Percentiles rank a stretch among this genome's conserved stretches.
phyloP scores from a whole-genome alignment of 1,140 invertebrate genomes.

The Lethrus apterus region DNA sequence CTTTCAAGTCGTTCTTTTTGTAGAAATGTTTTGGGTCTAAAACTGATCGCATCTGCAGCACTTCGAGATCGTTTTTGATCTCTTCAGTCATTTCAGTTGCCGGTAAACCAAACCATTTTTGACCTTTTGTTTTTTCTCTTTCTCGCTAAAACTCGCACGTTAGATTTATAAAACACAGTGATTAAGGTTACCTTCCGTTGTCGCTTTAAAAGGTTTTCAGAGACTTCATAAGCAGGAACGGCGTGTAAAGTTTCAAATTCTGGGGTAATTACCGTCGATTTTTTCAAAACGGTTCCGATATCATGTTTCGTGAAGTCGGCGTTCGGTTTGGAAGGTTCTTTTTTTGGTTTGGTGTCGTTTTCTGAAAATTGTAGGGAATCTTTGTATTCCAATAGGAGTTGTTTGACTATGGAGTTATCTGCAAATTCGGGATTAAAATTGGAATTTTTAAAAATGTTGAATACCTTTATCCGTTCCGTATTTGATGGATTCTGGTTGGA shows the following conservation, averaged over 20 bases:
- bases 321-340: slow-evolving; percentile 12
- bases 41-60: slow-evolving; percentile 86
- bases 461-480: slow-evolving; percentile 20
- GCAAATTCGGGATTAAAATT: slow-evolving; percentile 9
- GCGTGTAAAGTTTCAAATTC: slow-evolving; percentile 58
- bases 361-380: slow-evolving; percentile 6
- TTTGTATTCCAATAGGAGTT: slow-evolving; percentile 25
- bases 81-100: slow-evolving; percentile 85
- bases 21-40: slow-evolving; percentile 91
- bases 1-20: slow-evolving; percentile 83
- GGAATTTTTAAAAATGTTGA: slow-evolving; percentile 11
- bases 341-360: slow-evolving; percentile 17
- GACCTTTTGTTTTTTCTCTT: slow-evolving; percentile 71
- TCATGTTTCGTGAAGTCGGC: slow-evolving; percentile 34
- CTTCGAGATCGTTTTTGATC: slow-evolving; percentile 74
- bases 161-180: slow-evolving; percentile 9
- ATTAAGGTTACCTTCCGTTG: slow-evolving; percentile 50
- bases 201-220: slow-evolving; percentile 50
- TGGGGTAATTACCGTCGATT: slow-evolving; percentile 55
- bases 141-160: slow-evolving; percentile 43
- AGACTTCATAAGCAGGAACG: slow-evolving; percentile 54
- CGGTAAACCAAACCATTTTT: slow-evolving; percentile 79
- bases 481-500: slow-evolving; percentile 13
- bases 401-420: slow-evolving; percentile 16
- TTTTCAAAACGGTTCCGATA: slow-evolving; percentile 52